Base-by-base conservation (phyloP, 2,113 vertebrate genomes). In the Uria lomvia region DNA sequence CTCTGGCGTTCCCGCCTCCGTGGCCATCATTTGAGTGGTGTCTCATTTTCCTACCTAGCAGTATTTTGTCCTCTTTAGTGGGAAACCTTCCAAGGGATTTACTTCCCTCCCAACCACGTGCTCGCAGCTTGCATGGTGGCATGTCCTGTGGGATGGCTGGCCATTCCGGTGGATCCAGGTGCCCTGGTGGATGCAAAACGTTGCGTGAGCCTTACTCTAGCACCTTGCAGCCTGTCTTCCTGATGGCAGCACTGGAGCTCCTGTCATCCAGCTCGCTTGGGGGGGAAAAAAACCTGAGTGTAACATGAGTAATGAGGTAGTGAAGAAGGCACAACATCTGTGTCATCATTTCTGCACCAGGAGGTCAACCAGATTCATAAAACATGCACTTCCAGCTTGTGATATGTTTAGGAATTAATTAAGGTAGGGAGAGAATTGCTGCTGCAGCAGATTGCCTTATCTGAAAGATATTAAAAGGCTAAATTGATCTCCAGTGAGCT, bases 321-420 rank as follows among this genome's bases (percentile, higher is more conserved):
- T 80, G 87, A 96, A 93, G 89, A 55, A 87, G 94, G 63, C 76
- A 32, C 93, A 95, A 82, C 94, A 91, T 98, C 97, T 97, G 94
- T 97, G 95, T 97, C 97, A 96, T 98, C 97, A 72, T 98, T 98
- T 98, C 95, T 98, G 93, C 88, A 96, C 96, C 84, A 80, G 94
- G 98, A 98, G 97, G 98, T 98, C 98, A 98, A 93, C 93, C 29
- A 94, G 96, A 94, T 97, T 92, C 96, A 88, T 97, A 97, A 97
- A 97, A 88, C 56, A 49, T 62, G 93, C 92, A 42, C 93, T 96
- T 97, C 93, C 81, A 96, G 97, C 93, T 78, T 73, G 24, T 92
- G 88, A 95, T 98, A 96, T 96, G 97, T 98, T 98, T 98, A 97
- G 96, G 92, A 98, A 97, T 98, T 98, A 98, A 98, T 98, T 98